Evolutionary conservation across 2,888 invertebrate species (phyloP).

Genomic region (Phyllotreta cruciferae): DNA sequence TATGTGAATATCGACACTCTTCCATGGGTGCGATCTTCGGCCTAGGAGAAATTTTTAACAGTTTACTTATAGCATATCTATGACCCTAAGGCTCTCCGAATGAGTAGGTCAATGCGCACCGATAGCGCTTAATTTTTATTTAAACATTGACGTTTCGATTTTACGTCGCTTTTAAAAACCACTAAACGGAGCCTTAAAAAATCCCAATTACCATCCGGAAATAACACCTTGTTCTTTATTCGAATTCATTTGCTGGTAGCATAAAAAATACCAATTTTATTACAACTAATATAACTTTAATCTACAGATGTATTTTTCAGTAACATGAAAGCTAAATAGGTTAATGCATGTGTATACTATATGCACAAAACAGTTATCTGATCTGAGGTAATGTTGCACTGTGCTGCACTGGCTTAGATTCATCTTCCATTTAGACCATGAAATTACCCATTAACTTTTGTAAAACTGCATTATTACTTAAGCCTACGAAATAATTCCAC

Average conservation of each 20-base stretch:
- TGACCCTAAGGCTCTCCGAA: conserved; percentile 16
- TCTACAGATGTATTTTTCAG: neutral
- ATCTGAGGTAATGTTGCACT: conserved; percentile 11
- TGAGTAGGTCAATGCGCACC: conserved; percentile 15
- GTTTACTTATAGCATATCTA: conserved; percentile 12
- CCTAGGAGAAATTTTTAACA: conserved; percentile 26
- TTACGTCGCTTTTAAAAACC: neutral
- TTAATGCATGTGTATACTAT: conserved; percentile 7
- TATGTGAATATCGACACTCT: conserved; percentile 24
- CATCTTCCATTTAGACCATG: conserved; percentile 45
- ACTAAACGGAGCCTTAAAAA: too few relatives aligned
- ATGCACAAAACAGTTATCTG: conserved; percentile 28
- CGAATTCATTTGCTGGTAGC: too few relatives aligned
- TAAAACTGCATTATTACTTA: conserved; percentile 39
- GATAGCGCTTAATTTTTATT: conserved; percentile 4
- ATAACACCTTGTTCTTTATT: too few relatives aligned
- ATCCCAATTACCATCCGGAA: too few relatives aligned
- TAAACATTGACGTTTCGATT: conserved; percentile 7
- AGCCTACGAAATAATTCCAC: conserved; percentile 39
- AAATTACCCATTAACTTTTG: conserved; percentile 47
- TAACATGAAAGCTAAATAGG: conserved; percentile 2
- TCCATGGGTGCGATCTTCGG: conserved; percentile 23
- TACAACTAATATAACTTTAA: neutral
- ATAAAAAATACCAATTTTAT: neutral
- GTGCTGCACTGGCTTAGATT: conserved; percentile 23